A percentile compares a stretch with the other conserved stretches of the same genome.
phyloP scores from a whole-genome alignment of 92 coral and sea anemone genomes.

The Metridium senile region DNA sequence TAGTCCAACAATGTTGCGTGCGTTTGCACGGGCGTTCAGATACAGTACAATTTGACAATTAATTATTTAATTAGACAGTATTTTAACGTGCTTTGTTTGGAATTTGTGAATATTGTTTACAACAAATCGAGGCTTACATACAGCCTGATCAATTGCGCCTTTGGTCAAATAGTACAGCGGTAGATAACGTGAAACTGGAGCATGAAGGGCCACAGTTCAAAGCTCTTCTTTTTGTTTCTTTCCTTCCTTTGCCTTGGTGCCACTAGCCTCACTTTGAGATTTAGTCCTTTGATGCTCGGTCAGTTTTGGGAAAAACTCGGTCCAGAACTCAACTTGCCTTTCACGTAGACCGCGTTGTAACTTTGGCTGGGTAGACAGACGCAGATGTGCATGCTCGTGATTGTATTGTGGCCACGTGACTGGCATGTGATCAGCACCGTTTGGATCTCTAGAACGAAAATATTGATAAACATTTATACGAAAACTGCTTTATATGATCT shows the following conservation, averaged over 20 bases:
- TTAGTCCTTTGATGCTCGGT: not conserved
- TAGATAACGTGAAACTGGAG: too few species aligned
- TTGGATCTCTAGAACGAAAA: slow-evolving; percentile 15
- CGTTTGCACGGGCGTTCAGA: too few species aligned
- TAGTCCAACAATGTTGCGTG: too few species aligned
- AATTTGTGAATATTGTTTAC: too few species aligned
- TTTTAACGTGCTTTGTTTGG: too few species aligned
- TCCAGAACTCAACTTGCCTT: slow-evolving; percentile 26
- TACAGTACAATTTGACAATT: too few species aligned
- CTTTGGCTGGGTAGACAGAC: slow-evolving; percentile 9
- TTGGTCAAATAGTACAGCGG: too few species aligned
- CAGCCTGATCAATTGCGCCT: too few species aligned
- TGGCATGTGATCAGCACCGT: slow-evolving; percentile 8
- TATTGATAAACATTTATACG: not conserved
- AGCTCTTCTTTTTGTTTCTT: not conserved
- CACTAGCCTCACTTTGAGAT: not conserved
- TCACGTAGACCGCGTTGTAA: slow-evolving; percentile 10
- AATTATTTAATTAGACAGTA: too few species aligned
- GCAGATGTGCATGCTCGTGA: slow-evolving; percentile 13
- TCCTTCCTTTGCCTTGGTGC: not conserved
- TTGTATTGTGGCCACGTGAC: slow-evolving; percentile 40
- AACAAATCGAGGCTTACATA: too few species aligned
- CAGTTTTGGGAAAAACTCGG: slow-evolving; percentile 17
- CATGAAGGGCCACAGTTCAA: too few species aligned
- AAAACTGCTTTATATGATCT: not conserved